Base-by-base conservation (phyloP, 2,797 vertebrate genomes). In the Megaceryle alcyon region DNA sequence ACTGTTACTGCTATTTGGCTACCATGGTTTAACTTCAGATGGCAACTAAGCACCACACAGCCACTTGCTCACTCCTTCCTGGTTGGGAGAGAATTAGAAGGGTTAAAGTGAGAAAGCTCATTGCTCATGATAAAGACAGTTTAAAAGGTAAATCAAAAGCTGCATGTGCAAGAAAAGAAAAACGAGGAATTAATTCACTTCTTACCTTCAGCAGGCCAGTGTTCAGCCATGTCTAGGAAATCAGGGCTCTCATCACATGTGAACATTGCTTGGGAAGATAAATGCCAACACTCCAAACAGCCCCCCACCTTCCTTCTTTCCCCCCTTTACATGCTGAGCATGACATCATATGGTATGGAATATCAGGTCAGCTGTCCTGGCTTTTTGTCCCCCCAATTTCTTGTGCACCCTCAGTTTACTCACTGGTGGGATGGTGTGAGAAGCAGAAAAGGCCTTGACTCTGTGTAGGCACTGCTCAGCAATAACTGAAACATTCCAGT, bases 321-420 rank as follows among this genome's bases (percentile, higher is more conserved):
- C 33, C 54, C 48, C 7, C 16, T 70, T 39, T 70, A 39, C 4
- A 22, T 12, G 33, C 13, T 39, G 26, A 70, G 10, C 35, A 22
- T 22, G 35, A 39, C 1, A 1, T 17, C 26, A 3, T 29, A 29
- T 7, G 5, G 14, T 39, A 4, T 31, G 35, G 19, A 7, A 11
- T 26, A 37, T 37, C 4, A 12, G 18, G 14, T 70, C 35, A 70
- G 25, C 33, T 33, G 23, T 66, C 21, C 46, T 46, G 21, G 21
- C 46, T 46, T 46, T 46, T 21, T 31, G n/a, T 25, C 14, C 41
- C n/a, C 31, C 63, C 31, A 66, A 9, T 14, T 33, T 12, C 64
- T 66, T 46, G 22, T 66, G 43, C 31, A 33, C 22, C 48, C 33
- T 7, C 19, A 69, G 48, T 35, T 14, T 51, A 0, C 33, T 29